phyloP scores from a whole-genome alignment of 2,888 invertebrate species.

The Meteorus cinctellus region DNA sequence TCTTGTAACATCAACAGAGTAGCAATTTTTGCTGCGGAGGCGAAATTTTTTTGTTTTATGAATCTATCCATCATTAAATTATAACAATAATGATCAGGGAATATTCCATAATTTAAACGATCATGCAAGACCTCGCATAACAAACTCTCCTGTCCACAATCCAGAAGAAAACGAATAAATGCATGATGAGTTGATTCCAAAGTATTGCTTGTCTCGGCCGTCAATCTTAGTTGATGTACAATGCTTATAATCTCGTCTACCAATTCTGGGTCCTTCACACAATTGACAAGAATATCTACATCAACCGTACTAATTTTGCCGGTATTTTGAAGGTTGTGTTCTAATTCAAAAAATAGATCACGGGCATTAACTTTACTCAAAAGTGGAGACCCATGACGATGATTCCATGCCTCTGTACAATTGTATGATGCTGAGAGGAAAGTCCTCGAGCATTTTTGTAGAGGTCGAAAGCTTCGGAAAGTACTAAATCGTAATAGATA shows the following conservation, averaged over 20 bases:
- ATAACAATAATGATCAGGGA: slow-evolving; percentile 86
- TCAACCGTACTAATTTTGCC: slow-evolving; percentile 84
- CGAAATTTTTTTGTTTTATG: slow-evolving; percentile 80
- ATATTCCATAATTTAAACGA: slow-evolving; percentile 90
- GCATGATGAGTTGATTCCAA: slow-evolving; percentile 90
- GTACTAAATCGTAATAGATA: slow-evolving; percentile 27
- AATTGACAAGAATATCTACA: slow-evolving; percentile 87
- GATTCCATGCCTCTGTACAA: slow-evolving; percentile 83
- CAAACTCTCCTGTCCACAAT: slow-evolving; percentile 75
- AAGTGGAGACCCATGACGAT: slow-evolving; percentile 78
- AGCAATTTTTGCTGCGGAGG: slow-evolving; percentile 85
- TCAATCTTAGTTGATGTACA: slow-evolving; percentile 82
- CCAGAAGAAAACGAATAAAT: slow-evolving; percentile 77
- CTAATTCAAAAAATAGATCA: slow-evolving; percentile 82
- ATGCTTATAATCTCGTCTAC: slow-evolving; percentile 84
- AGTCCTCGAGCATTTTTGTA: slow-evolving; percentile 67
- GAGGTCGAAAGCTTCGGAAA: slow-evolving; percentile 43
- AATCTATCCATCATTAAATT: slow-evolving; percentile 88
- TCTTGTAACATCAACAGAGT: slow-evolving; percentile 91
- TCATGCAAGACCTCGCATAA: slow-evolving; percentile 85
- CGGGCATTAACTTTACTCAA: slow-evolving; percentile 78
- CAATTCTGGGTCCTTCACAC: slow-evolving; percentile 76
- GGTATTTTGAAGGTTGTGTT: slow-evolving; percentile 79
- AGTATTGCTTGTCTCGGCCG: slow-evolving; percentile 81
- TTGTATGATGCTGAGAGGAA: slow-evolving; percentile 84